Conservation (phyloP, 2,113 vertebrate species). For the Labrus mixtus region DNA sequence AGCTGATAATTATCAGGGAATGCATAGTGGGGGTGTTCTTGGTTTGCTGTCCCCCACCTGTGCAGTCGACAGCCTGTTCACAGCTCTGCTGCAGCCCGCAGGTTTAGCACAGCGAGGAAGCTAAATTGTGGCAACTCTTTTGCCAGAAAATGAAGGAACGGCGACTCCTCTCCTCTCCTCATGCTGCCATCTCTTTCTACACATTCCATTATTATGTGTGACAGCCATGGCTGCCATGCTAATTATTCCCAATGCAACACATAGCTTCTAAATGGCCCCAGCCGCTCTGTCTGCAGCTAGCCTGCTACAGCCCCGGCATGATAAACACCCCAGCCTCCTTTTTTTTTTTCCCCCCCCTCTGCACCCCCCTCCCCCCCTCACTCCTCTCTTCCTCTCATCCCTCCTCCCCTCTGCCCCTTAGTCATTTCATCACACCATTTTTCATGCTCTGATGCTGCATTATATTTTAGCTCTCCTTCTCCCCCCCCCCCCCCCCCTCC, state of each 20-base stretch:
- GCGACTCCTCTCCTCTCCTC: conserved; percentile 23
- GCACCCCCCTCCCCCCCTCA: background rate
- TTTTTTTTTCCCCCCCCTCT: conserved; percentile 20
- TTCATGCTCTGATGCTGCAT: conserved; percentile 45
- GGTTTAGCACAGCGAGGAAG: conserved; percentile 27
- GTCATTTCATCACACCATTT: conserved; percentile 59
- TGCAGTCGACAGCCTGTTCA: conserved; percentile 45
- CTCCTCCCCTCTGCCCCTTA: conserved; percentile 29
- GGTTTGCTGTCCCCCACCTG: conserved; percentile 53
- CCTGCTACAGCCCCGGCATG: conserved; percentile 80
- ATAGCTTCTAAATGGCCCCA: conserved; percentile 75
- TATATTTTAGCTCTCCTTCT: conserved; percentile 42
- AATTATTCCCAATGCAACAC: conserved; percentile 79
- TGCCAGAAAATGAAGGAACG: conserved; percentile 51
- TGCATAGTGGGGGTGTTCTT: background rate
- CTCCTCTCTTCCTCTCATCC: conserved; percentile 13
- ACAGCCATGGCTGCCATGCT: conserved; percentile 61
- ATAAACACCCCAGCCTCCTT: conserved; percentile 75
- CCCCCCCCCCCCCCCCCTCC: conserved; percentile 9
- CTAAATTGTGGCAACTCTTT: conserved; percentile 48
- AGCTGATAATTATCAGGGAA: background rate
- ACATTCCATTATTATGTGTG: conserved; percentile 38
- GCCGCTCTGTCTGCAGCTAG: conserved; percentile 75
- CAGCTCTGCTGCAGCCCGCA: conserved; percentile 53
- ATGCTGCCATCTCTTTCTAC: conserved; percentile 17